These are phyloP conservation scores for Alcedo atthis DNA, from an alignment of 2,797 vertebrate genomes.

Conservation along the genomic window DNA sequence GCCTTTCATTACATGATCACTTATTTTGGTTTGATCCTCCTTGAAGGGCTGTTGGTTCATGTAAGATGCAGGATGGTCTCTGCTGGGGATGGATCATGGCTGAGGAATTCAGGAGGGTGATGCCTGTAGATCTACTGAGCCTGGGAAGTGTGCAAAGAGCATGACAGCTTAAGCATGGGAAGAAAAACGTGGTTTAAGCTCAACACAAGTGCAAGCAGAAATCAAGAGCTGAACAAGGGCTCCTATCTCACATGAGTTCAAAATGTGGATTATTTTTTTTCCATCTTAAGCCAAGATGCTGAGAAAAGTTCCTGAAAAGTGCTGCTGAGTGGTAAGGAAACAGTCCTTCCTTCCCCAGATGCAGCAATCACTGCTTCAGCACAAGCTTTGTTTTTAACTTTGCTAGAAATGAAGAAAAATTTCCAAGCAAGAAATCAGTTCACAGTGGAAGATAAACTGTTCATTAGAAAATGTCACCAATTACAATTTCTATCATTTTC, in stretches of 20 bases:
- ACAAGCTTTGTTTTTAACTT: neutral
- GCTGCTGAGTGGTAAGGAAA: neutral
- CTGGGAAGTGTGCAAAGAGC: neutral
- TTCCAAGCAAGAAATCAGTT: neutral
- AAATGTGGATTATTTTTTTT: neutral
- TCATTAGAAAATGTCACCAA: neutral
- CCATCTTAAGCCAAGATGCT: neutral
- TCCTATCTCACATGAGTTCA: neutral
- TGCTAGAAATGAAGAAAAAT: neutral
- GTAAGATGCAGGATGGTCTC: neutral
- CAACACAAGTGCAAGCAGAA: neutral
- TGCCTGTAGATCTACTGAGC: neutral
- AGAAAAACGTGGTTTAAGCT: neutral
- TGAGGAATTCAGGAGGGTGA: neutral
- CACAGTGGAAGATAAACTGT: neutral
- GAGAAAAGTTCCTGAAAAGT: neutral
- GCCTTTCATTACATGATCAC: neutral
- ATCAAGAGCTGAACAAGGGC: neutral
- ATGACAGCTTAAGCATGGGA: neutral
- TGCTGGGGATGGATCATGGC: accelerated
- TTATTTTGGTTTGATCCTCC: neutral
- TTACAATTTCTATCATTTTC: neutral
- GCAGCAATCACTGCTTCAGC: neutral
- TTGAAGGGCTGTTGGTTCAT: neutral
- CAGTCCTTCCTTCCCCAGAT: neutral